These are phyloP conservation scores for Scytalopus superciliaris DNA, from an alignment of 2,113 vertebrate species.

Conservation along the genomic window DNA sequence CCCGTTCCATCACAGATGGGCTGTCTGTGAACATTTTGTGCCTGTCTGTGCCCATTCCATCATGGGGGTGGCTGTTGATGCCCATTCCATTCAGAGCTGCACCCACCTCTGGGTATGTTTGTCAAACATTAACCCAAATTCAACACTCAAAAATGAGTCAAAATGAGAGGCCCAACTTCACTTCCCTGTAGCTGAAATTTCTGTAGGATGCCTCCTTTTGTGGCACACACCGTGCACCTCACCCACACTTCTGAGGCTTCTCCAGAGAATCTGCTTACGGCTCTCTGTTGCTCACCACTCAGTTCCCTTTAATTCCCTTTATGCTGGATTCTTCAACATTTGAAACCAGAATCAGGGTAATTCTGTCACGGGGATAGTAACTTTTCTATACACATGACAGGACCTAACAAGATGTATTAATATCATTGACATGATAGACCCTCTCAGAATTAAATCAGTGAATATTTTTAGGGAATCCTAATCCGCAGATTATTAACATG, in stretches of 20 bases:
- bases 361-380: neutral
- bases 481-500: constrained; percentile 42
- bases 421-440: neutral
- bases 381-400: neutral
- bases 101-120: rapidly evolving
- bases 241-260: neutral
- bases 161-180: neutral
- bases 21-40: neutral
- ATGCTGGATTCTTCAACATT: neutral
- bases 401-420: neutral
- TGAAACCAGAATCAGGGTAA: neutral
- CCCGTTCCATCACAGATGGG: neutral
- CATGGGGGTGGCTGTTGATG: too few relatives aligned
- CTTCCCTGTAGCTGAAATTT: neutral
- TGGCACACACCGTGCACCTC: neutral
- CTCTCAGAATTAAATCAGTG: neutral
- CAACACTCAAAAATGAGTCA: neutral
- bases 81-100: neutral
- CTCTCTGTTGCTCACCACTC: rapidly evolving
- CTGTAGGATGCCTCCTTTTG: rapidly evolving
- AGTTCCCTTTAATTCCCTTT: neutral
- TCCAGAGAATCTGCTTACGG: neutral
- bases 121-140: neutral
- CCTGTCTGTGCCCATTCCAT: neutral
- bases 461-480: constrained; percentile 25